Evolutionary conservation across 2,888 invertebrate species (phyloP), one percentile per base, ranked within the genome.

Genomic region (Clivina fossor): DNA sequence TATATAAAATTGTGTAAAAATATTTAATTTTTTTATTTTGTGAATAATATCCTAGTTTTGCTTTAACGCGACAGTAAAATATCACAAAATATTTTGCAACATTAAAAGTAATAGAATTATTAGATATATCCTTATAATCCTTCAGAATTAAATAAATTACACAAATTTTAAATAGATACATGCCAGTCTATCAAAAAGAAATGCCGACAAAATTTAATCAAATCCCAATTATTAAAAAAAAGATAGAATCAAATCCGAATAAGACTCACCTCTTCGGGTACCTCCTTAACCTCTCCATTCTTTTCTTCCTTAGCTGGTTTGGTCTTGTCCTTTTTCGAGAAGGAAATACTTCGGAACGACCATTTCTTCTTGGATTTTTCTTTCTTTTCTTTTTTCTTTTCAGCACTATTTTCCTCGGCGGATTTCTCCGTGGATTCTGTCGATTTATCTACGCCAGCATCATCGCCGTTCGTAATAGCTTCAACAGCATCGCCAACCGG

Each of bases 331-430:
- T 90, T 90, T 75, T 86, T 86, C 70, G 88, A 86, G 75, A 91
- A 91, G 70, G 90, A 90, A 77, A 91, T 86, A 70, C 86, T 88
- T 70, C 90, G 84, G 76, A 91, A 85, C 67, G 90, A 90, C 90
- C 90, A 91, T 79, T 90, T 90, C 83, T 90, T 90, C 83, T 90
- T 90, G 65, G 85, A 79, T 79, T 83, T 77, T 61, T 69, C 69
- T 58, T 74, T 71, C 51, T 69, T 66, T 57, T 71, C 71, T 60
- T 68, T 71, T 51, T 71, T 71, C 58, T 68, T 69, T 19, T 62
- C 62, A 7, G 37, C 38, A n/a, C 28, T 35, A 13, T 32, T 18
- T 43, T 49, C 20, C 59, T 63, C 66, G 78, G 80, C 76, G 8
- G 32, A 32, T 63, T 53, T 61, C 56, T 62, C 61, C 15, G 58